These are phyloP conservation scores for Turritopsis rubra DNA, from an alignment of 30 jellyfish, hydroid and myxozoan genomes.

Conservation along the genomic window DNA sequence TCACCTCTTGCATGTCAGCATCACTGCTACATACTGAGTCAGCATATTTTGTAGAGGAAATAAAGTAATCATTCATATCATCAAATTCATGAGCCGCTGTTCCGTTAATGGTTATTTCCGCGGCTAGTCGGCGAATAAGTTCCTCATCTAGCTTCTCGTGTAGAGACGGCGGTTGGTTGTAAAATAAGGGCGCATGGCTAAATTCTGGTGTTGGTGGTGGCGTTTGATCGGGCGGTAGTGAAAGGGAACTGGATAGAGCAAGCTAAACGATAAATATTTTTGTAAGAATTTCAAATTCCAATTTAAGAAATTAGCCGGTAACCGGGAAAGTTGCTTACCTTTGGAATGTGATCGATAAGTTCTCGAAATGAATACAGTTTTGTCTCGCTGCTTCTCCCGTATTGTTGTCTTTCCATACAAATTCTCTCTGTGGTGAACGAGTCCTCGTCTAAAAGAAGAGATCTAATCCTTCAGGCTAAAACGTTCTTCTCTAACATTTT, in stretches of 20 bases:
- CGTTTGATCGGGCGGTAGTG: not conserved
- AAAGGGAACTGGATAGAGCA: not conserved
- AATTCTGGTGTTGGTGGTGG: not conserved
- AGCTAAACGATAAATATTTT: not conserved
- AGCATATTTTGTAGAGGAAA: constrained; percentile 2
- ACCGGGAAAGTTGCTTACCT: not conserved
- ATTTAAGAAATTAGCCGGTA: not conserved
- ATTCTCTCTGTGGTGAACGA: not conserved
- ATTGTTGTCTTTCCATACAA: not conserved
- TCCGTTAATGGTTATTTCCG: not conserved
- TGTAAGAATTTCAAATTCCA: no score
- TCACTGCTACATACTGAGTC: constrained; percentile 7
- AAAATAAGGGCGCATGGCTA: constrained; percentile 2
- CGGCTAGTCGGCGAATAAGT: not conserved
- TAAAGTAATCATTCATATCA: not conserved
- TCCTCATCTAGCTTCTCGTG: not conserved
- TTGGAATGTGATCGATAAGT: not conserved
- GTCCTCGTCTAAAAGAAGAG: not conserved
- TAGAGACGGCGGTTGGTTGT: not conserved
- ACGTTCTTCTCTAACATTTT: no score
- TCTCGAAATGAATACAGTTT: not conserved
- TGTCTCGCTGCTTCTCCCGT: not conserved
- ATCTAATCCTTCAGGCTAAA: no score
- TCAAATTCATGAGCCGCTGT: not conserved
- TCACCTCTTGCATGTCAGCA: constrained; percentile 14